Evolutionary conservation across 2,113 vertebrate species (phyloP).

Genomic region (Entomyzon cyanotis): DNA sequence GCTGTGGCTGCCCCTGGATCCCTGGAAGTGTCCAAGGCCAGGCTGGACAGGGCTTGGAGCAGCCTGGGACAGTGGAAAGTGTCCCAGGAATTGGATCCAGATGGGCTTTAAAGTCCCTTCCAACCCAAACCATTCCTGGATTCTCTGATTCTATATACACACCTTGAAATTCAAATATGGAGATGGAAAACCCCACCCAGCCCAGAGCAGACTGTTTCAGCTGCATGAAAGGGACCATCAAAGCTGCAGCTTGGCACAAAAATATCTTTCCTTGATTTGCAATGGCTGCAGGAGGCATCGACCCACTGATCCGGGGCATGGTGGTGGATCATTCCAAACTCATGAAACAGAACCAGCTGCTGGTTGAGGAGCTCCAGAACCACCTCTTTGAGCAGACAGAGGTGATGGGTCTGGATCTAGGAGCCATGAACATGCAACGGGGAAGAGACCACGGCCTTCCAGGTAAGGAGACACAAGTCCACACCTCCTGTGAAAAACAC

Average conservation of each 20-base stretch:
- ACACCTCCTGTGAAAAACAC: fast-evolving
- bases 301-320: constrained; percentile 82
- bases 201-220: neutral
- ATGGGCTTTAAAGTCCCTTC: neutral
- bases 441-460: constrained; percentile 83
- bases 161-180: neutral
- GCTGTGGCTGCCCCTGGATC: neutral
- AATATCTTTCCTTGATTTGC: neutral
- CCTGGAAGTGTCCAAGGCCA: neutral
- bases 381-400: constrained; percentile 80
- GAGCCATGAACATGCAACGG: constrained; percentile 81
- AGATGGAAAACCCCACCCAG: neutral
- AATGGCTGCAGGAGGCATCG: constrained; percentile 76
- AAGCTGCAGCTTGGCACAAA: neutral
- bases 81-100: neutral
- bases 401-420: constrained; percentile 77
- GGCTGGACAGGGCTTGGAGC: neutral
- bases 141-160: neutral
- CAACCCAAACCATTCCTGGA: neutral
- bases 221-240: neutral
- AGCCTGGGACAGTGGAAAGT: neutral
- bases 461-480: constrained; percentile 58
- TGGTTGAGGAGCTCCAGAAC: constrained; percentile 81
- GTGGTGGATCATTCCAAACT: constrained; percentile 77
- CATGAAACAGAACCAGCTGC: constrained; percentile 77